A percentile compares a stretch with the other conserved stretches of the same genome.
Conservation (phyloP, 2,888 invertebrate species). For the Agelastica alni region DNA sequence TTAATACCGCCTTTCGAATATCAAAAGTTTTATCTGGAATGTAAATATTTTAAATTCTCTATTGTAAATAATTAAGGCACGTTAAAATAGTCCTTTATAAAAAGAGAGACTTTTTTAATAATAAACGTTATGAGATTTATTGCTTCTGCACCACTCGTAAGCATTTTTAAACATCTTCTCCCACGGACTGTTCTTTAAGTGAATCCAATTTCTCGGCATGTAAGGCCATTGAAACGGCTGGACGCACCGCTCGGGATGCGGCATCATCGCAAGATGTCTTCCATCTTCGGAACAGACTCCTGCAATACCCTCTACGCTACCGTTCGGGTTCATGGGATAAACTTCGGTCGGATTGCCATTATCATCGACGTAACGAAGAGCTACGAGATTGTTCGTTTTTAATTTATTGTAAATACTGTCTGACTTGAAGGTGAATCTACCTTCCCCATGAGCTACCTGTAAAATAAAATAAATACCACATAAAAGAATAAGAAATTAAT, state of each 20-base stretch:
- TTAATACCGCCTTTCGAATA: too few species aligned
- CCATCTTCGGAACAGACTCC: constrained; percentile 89
- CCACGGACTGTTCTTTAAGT: constrained; percentile 81
- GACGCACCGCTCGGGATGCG: constrained; percentile 91
- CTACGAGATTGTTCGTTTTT: constrained; percentile 66
- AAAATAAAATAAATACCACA: background rate
- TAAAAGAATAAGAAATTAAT: constrained; percentile 50
- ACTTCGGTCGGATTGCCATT: constrained; percentile 70
- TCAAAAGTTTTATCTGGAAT: too few species aligned
- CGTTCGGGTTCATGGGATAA: constrained; percentile 96
- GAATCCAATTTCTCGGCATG: constrained; percentile 59
- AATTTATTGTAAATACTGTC: constrained; percentile 59
- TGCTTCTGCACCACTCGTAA: constrained; percentile 66
- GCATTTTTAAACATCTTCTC: constrained; percentile 90
- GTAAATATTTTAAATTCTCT: too few species aligned
- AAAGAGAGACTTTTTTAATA: too few species aligned
- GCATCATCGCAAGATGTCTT: constrained; percentile 97
- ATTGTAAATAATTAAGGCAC: too few species aligned
- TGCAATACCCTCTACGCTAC: constrained; percentile 78
- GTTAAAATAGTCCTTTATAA: too few species aligned
- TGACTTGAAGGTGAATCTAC: constrained; percentile 69
- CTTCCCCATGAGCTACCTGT: constrained; percentile 86
- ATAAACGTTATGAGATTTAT: constrained; percentile 41
- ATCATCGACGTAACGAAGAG: constrained; percentile 86
- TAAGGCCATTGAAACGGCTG: constrained; percentile 91